Base-by-base conservation (phyloP, 2,888 invertebrate genomes). In the Eupithecia subumbrata region DNA sequence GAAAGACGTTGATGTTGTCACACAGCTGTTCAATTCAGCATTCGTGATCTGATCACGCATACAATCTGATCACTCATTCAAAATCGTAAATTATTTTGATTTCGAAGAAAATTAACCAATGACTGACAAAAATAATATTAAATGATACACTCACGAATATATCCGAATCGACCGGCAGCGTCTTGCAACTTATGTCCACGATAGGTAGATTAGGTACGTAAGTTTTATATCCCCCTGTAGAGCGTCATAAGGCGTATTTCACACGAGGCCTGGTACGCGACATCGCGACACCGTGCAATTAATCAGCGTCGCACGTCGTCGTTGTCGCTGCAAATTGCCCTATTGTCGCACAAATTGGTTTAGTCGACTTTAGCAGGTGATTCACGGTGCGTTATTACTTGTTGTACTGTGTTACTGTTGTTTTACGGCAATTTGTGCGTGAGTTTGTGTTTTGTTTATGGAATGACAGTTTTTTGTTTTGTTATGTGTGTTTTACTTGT, bases 241-340 rank as follows among this genome's bases (percentile, higher is more conserved):
- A 37, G 37, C 73, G 78, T 70, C 89, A 89, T 89, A 89, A 88
- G 89, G 89, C 72, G 68, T 40, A 40, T 85, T 87, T 89, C 89
- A 86, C 89, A 88, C 87, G 88, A 73, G 83, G 75, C 81, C 82
- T 82, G 85, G 84, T 83, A 82, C 84, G 89, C 88, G 89, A 89
- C 89, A 88, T 88, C 88, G 87, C 89, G 87, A 88, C 89, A 88
- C 77, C 81, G 80, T 69, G 81, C 87, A 86, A 89, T 89, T 89
- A 89, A 89, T 89, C 89, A 88, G 79, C 84, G 87, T 87, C 85
- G 84, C 86, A 79, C 82, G 85, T 84, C 83, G 73, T 80, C 79
- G 78, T 78, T 82, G 81, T 82, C 81, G 81, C 79, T 73, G 76
- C 79, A 82, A 81, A 81, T 81, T 81, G 78, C 77, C 79, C 76